Conservation (phyloP, 2,113 vertebrate species). For the Natator depressus region DNA sequence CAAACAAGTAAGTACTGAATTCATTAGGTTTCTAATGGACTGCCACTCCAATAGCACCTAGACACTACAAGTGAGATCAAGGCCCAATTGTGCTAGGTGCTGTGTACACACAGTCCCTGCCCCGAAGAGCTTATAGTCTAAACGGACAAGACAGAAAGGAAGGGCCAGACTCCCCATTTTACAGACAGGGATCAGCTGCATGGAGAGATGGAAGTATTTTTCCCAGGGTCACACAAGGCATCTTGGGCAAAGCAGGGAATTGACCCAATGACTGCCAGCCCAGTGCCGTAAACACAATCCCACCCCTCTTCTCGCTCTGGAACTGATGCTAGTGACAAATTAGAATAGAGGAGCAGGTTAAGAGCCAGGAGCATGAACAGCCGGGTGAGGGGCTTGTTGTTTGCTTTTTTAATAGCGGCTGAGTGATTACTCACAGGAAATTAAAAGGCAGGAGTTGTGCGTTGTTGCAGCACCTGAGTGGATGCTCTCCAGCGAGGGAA, state of each 20-base stretch:
- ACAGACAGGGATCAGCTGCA: neutral
- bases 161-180: neutral
- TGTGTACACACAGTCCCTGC: neutral
- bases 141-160: neutral
- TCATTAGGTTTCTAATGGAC: too few relatives aligned
- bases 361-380: conserved; percentile 43
- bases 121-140: neutral
- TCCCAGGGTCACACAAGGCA: neutral
- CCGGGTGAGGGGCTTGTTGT: conserved; percentile 22
- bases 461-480: conserved; percentile 19
- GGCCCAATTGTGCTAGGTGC: neutral
- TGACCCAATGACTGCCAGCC: too few relatives aligned
- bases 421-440: conserved; percentile 34
- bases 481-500: neutral
- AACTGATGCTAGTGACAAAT: neutral
- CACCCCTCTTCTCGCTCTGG: neutral
- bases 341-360: conserved; percentile 17
- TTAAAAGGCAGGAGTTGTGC: conserved; percentile 47
- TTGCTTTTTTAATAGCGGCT: conserved; percentile 2
- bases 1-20: neutral
- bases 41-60: neutral
- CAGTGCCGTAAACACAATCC: neutral
- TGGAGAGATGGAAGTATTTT: neutral
- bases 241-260: neutral
- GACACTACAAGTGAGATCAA: neutral